Evolutionary conservation across 2,797 vertebrate species (phyloP).

Genomic region (Falco rusticolus): DNA sequence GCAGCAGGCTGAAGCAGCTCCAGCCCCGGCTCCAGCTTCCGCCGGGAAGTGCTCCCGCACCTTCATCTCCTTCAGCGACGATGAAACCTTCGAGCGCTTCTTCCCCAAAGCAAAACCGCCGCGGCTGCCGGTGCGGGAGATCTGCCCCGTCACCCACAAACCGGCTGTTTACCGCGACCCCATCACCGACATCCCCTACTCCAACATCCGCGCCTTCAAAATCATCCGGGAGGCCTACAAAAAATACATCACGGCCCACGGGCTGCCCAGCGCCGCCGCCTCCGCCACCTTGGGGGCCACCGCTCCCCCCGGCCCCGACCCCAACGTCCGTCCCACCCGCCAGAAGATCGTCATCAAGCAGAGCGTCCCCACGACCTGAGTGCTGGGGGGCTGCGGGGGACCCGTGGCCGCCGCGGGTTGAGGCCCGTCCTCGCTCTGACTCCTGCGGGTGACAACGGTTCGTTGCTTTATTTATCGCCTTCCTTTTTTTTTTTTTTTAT

Average conservation of each 20-base stretch:
- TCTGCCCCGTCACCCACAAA: constrained; percentile 94
- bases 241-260: constrained; percentile 93
- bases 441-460: accelerated
- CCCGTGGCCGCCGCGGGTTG: background rate
- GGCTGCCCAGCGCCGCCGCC: constrained; percentile 85
- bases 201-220: constrained; percentile 90
- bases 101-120: constrained; percentile 77
- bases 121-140: constrained; percentile 84
- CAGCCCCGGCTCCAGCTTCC: background rate
- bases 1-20: constrained; percentile 47
- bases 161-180: constrained; percentile 92
- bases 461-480: background rate
- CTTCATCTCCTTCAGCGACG: constrained; percentile 93
- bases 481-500: background rate
- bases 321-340: constrained; percentile 75
- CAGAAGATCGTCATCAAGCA: constrained; percentile 91
- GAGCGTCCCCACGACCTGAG: constrained; percentile 44
- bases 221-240: constrained; percentile 95
- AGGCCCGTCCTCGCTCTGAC: background rate
- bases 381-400: accelerated
- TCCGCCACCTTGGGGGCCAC: constrained; percentile 62
- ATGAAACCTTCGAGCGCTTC: constrained; percentile 85
- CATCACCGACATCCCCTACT: constrained; percentile 94
- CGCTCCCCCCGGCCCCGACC: constrained; percentile 2
- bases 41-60: constrained; percentile 87